These are phyloP conservation scores for Petaurus breviceps DNA, from an alignment of 2,113 vertebrate genomes.

Conservation along the genomic window DNA sequence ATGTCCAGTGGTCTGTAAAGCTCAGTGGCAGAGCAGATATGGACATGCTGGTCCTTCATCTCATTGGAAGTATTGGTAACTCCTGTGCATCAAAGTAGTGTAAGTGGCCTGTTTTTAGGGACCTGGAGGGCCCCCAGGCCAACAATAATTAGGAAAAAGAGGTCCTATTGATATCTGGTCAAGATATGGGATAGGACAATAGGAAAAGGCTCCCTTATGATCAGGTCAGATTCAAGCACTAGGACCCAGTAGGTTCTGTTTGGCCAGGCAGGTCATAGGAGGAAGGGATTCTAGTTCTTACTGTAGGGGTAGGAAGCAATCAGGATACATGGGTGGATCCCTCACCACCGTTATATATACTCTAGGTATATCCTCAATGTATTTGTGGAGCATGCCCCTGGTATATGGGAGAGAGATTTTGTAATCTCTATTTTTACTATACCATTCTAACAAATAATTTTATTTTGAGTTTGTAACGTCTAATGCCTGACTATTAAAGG, in stretches of 20 bases:
- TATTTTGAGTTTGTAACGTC: not conserved
- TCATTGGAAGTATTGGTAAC: not conserved
- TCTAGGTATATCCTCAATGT: not conserved
- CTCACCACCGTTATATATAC: not conserved
- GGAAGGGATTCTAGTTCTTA: not conserved
- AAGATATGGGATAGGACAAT: not conserved
- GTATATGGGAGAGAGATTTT: not conserved
- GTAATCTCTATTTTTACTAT: not conserved
- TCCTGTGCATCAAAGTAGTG: not conserved
- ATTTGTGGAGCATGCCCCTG: not conserved
- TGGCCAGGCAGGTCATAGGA: not conserved
- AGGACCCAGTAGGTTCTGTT: not conserved
- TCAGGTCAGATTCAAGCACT: not conserved
- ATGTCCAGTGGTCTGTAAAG: not conserved
- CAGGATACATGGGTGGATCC: not conserved
- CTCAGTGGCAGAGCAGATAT: not conserved
- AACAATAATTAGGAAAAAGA: not conserved
- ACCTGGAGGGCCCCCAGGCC: not conserved
- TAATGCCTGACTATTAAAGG: not conserved
- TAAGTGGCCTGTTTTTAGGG: not conserved
- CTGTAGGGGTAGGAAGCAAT: not conserved
- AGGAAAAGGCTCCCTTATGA: not conserved
- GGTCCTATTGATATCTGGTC: not conserved
- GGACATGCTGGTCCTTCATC: not conserved
- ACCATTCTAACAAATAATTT: not conserved